Evolutionary conservation across 1,140 invertebrate species (phyloP).

Genomic region (Zaprionus kolodkinae): DNA sequence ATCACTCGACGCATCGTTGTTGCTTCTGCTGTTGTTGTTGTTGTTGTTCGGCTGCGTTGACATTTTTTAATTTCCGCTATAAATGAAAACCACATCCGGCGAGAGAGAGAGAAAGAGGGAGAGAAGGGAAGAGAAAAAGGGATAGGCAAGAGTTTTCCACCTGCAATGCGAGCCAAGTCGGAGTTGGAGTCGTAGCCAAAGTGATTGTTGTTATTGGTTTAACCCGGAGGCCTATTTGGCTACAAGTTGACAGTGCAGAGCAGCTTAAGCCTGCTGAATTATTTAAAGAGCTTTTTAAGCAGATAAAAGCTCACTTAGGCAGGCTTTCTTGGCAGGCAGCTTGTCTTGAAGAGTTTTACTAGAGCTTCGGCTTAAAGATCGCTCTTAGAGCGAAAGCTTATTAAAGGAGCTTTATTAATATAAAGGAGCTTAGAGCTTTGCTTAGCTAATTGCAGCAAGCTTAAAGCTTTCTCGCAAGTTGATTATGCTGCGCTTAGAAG

Average conservation of each 20-base stretch:
- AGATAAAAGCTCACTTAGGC: not conserved
- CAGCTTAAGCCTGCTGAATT: not conserved
- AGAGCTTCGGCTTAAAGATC: too few species aligned
- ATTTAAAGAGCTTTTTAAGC: not conserved
- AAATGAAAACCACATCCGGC: conserved; percentile 74
- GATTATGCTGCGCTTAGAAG: too few species aligned
- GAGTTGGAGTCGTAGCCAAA: not conserved
- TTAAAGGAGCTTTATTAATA: not conserved
- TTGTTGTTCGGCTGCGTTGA: conserved; percentile 42
- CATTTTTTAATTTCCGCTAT: conserved; percentile 81
- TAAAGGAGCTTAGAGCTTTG: not conserved
- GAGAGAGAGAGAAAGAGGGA: not conserved
- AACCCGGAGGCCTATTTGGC: conserved; percentile 3
- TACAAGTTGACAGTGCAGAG: not conserved
- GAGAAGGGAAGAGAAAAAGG: not conserved
- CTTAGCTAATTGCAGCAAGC: too few species aligned
- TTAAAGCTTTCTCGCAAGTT: not conserved
- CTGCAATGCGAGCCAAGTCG: not conserved
- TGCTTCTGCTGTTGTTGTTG: conserved; percentile 39
- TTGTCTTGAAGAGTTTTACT: not conserved
- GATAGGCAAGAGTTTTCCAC: conserved; percentile 17
- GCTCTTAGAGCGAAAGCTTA: not conserved
- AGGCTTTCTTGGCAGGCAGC: not conserved
- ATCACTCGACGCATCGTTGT: not conserved
- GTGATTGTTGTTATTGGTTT: conserved; percentile 11